Base-by-base conservation (phyloP, 2,888 invertebrate genomes). In the Pyrocoelia pectoralis region DNA sequence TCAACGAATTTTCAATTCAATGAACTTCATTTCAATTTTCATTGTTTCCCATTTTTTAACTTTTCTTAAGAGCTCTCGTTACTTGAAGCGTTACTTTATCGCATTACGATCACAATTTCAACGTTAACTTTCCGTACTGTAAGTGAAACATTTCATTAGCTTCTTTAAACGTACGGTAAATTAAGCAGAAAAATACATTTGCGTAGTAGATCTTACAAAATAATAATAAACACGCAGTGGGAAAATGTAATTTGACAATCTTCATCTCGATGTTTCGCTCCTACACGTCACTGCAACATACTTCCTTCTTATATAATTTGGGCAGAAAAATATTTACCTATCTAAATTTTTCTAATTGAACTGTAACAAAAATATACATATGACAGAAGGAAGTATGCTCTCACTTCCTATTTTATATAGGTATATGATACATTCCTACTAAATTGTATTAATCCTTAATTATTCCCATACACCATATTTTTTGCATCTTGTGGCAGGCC, bases 191-290 rank as follows among this genome's bases (percentile, higher is more conserved):
- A 15, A 43, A 43, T 13, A 50, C 15, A n/a, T 33, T 52, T 40
- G 57, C 58, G 50, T 63, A 49, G 63, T 54, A 58, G 18, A 57
- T 63, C 50, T 63, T 63, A 54, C 63, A 58, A 58, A n/a, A n/a
- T n/a, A n/a, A 50, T 49, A 51, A 53, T 24, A n/a, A 41, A 49
- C 24, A 28, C 33, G 17, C 67, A 66, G 56, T 66, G 65, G 65
- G 59, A 59, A 71, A 58, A 69, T 71, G 70, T 73, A 72, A 64
- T 70, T 73, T 74, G 74, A 74, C 74, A 74, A 74, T 74, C 74
- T 72, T 73, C 62, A 72, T 74, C 73, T 74, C 68, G 70, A 69
- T 73, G 72, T 74, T 72, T 70, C 58, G 46, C 50, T 54, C 61
- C 48, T 61, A 43, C 50, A 61, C 24, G 29, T 61, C 56, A 56